Conservation (phyloP, 2,113 vertebrate genomes). For the Anguilla rostrata region DNA sequence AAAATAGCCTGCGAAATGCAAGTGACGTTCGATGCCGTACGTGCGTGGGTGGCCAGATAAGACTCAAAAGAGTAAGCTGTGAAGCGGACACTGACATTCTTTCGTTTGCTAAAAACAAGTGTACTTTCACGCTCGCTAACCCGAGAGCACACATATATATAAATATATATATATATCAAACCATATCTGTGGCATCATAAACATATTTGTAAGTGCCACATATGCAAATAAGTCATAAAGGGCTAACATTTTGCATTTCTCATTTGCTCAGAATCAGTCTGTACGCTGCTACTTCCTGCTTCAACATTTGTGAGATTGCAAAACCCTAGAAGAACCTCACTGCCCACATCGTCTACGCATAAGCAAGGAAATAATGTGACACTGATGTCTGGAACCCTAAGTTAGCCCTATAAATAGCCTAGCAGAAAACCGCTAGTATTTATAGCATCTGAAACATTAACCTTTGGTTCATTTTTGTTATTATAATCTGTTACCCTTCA, state of each 20-base stretch:
- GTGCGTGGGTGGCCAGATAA: conserved; percentile 83
- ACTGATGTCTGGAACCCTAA: conserved; percentile 51
- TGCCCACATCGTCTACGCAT: background rate
- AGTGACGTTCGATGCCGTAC: conserved; percentile 82
- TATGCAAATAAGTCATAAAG: background rate
- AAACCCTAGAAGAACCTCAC: conserved; percentile 38
- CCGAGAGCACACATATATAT: background rate
- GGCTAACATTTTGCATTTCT: background rate
- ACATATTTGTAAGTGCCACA: conserved; percentile 55
- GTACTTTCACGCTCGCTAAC: background rate
- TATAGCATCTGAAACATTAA: conserved; percentile 66
- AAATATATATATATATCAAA: background rate
- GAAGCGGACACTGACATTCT: conserved; percentile 67
- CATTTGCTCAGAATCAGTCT: background rate
- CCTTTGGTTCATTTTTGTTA: conserved; percentile 52
- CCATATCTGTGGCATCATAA: background rate
- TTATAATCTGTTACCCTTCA: conserved; percentile 41
- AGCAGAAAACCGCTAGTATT: conserved; percentile 45
- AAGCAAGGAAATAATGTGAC: conserved; percentile 44
- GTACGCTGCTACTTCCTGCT: conserved; percentile 32
- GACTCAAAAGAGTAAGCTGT: conserved; percentile 77
- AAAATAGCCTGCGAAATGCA: conserved; percentile 84
- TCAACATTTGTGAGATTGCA: conserved; percentile 52
- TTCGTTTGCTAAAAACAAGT: conserved; percentile 40
- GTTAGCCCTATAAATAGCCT: conserved; percentile 69